phyloP scores from a whole-genome alignment of 92 coral and sea anemone species.

The Desmophyllum pertusum region DNA sequence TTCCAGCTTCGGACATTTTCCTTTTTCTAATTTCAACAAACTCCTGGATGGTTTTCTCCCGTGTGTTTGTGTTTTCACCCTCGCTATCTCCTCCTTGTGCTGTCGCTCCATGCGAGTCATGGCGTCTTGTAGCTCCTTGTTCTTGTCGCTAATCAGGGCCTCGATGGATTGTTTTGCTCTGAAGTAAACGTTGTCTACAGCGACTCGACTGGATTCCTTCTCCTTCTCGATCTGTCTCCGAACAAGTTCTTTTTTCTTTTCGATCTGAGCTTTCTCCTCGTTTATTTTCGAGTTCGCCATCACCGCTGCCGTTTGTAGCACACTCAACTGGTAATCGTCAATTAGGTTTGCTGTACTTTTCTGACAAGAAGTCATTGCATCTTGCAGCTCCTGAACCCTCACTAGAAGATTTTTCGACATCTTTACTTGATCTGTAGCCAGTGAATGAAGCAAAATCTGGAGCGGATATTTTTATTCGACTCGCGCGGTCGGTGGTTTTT shows the following conservation, averaged over 20 bases:
- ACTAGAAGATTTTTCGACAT: conserved; percentile 30
- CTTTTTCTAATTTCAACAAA: conserved; percentile 10
- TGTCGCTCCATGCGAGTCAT: conserved; percentile 27
- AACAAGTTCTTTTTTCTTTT: conserved; percentile 45
- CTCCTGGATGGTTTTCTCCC: conserved; percentile 35
- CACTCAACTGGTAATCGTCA: conserved; percentile 42
- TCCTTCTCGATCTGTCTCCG: conserved; percentile 59
- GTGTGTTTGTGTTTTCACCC: conserved; percentile 42
- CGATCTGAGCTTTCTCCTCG: conserved; percentile 54
- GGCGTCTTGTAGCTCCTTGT: conserved; percentile 42
- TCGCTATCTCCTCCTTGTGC: conserved; percentile 34
- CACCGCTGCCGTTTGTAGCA: conserved; percentile 54
- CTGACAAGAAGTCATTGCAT: conserved; percentile 31
- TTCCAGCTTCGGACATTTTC: conserved; percentile 20
- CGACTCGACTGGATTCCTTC: conserved; percentile 35
- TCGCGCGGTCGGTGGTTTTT: neutral
- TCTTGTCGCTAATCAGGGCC: conserved; percentile 44
- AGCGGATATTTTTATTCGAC: neutral
- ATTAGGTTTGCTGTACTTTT: conserved; percentile 13
- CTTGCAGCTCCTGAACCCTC: conserved; percentile 34
- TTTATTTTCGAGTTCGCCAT: conserved; percentile 55
- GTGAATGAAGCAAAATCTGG: neutral
- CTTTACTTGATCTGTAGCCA: neutral
- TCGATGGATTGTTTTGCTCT: conserved; percentile 52
- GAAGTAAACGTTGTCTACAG: conserved; percentile 51